Conservation (phyloP, 2,888 invertebrate genomes). For the Hypercompe scribonia region DNA sequence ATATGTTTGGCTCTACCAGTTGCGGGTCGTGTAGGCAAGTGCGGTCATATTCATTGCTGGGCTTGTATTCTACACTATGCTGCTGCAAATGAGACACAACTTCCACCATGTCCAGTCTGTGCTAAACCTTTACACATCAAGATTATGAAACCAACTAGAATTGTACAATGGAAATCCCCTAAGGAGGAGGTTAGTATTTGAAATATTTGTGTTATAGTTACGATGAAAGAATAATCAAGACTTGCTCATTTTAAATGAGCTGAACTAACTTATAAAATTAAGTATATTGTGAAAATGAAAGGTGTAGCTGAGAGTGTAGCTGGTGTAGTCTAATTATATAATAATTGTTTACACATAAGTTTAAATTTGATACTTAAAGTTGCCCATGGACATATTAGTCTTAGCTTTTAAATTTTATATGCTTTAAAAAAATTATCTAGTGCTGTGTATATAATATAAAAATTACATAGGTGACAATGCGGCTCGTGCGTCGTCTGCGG, state of each 20-base stretch:
- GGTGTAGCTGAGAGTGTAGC: too few species aligned
- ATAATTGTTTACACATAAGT: too few species aligned
- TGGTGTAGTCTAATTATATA: too few species aligned
- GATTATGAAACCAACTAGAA: conserved; percentile 91
- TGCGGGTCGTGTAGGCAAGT: conserved; percentile 96
- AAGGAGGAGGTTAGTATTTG: conserved; percentile 68
- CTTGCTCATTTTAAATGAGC: neutral
- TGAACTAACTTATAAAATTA: neutral
- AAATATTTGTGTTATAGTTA: neutral
- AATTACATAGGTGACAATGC: conserved; percentile 85
- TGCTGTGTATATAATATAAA: too few species aligned
- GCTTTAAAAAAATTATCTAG: too few species aligned
- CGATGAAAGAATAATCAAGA: neutral
- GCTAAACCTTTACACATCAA: conserved; percentile 92
- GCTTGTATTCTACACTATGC: conserved; percentile 97
- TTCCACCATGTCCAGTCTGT: conserved; percentile 95
- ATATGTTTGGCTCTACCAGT: conserved; percentile 96
- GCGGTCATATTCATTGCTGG: conserved; percentile 99
- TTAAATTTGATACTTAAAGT: too few species aligned
- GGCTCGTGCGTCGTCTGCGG: conserved; percentile 94
- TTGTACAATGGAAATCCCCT: conserved; percentile 76
- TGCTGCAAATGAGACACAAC: conserved; percentile 93
- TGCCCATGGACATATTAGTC: too few species aligned
- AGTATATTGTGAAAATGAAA: neutral
- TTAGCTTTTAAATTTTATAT: too few species aligned